Conservation (phyloP, 2,113 vertebrate genomes). For the Rhadina sibilatrix region DNA sequence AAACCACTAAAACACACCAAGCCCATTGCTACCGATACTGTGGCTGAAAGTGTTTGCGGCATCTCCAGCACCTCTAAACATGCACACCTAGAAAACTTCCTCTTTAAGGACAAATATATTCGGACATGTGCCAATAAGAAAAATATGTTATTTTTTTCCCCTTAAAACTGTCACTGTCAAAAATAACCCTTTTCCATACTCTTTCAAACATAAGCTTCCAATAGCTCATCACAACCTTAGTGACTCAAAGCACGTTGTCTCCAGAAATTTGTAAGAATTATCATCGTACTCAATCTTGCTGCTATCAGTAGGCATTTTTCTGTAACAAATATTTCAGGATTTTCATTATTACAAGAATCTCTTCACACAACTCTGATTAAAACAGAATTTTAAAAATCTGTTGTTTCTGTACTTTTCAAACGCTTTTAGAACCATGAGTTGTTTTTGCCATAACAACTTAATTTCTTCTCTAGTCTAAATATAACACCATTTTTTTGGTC, state of each 20-base stretch:
- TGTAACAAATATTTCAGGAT: not conserved
- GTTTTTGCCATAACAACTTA: not conserved
- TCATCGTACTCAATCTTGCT: not conserved
- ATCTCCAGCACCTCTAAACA: not conserved
- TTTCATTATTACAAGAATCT: not conserved
- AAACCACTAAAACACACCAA: not conserved
- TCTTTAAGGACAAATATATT: not conserved
- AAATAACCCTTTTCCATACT: not conserved
- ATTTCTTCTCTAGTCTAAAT: not conserved
- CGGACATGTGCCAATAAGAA: not conserved
- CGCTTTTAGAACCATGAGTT: not conserved
- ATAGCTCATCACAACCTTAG: not conserved
- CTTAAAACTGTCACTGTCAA: not conserved
- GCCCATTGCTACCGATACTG: fast-evolving
- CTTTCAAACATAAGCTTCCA: not conserved
- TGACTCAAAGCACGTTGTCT: not conserved
- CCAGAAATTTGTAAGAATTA: not conserved
- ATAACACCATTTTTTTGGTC: not conserved
- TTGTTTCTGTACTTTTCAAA: not conserved
- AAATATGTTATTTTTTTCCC: fast-evolving
- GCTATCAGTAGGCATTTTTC: not conserved
- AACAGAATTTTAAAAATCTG: not conserved
- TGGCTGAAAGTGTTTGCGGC: not conserved
- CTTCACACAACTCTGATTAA: not conserved
- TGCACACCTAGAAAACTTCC: not conserved